Percentiles rank a stretch among this genome's conserved stretches.
phyloP scores from a whole-genome alignment of 1,140 invertebrate genomes.

The Drosophila suzukii region DNA sequence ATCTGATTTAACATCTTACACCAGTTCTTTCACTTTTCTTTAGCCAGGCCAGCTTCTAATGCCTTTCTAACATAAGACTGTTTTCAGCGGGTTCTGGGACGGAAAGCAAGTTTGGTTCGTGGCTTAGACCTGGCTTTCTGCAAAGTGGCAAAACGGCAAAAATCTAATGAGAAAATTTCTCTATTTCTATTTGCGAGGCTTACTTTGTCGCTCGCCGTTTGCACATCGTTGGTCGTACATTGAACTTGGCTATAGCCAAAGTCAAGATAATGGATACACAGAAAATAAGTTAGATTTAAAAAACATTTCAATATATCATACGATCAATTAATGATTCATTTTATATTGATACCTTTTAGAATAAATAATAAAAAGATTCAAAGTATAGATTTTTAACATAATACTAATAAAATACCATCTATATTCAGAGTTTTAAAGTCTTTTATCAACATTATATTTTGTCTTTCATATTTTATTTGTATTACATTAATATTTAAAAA shows the following conservation, averaged over 20 bases:
- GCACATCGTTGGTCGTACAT: constrained; percentile 70
- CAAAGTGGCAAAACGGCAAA: constrained; percentile 41
- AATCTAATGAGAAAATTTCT: constrained; percentile 81
- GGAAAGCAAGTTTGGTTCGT: constrained; percentile 59
- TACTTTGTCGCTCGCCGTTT: constrained; percentile 39
- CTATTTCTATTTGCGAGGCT: constrained; percentile 66
- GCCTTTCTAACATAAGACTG: constrained; percentile 50
- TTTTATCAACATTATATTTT: too few species aligned
- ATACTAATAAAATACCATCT: too few species aligned
- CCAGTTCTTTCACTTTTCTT: constrained; percentile 71
- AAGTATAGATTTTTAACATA: too few species aligned
- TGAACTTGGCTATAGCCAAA: constrained; percentile 69
- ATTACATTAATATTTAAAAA: too few species aligned
- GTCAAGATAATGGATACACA: constrained; percentile 53
- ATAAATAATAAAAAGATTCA: too few species aligned
- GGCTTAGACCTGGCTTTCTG: constrained; percentile 28
- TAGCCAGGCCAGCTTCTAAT: constrained; percentile 43
- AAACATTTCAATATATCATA: background rate
- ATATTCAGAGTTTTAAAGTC: too few species aligned
- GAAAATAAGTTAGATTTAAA: constrained; percentile 1
- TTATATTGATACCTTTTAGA: too few species aligned
- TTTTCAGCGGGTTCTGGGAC: constrained; percentile 36
- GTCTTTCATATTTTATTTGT: background rate
- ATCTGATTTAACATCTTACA: background rate
- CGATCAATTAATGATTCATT: too few species aligned